Conservation (phyloP, 1,140 invertebrate species). For the Drosophila chauvacae region DNA sequence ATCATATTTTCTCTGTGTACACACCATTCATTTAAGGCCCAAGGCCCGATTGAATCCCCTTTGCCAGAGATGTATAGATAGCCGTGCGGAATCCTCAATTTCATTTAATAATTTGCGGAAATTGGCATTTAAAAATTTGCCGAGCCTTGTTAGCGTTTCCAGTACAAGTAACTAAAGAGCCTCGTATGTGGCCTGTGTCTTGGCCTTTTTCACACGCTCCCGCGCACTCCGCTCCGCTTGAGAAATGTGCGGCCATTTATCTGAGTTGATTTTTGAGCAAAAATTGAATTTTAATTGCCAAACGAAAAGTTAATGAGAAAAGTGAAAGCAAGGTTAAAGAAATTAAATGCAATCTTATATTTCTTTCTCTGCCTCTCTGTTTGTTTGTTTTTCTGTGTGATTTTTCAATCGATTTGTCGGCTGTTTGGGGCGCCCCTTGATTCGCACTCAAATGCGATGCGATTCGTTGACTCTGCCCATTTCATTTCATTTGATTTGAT, state of each 20-base stretch:
- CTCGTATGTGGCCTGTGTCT: constrained; percentile 27
- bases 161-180: neutral
- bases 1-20: constrained; percentile 6
- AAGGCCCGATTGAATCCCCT: constrained; percentile 24
- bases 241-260: constrained; percentile 74
- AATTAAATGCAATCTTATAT: constrained; percentile 66
- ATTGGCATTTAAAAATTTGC: constrained; percentile 82
- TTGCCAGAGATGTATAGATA: constrained; percentile 61
- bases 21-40: constrained; percentile 25
- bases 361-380: neutral
- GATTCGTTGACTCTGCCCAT: constrained; percentile 43
- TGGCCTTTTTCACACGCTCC: constrained; percentile 77
- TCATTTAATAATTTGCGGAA: constrained; percentile 83
- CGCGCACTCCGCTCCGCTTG: constrained; percentile 44
- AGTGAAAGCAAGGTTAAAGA: constrained; percentile 83
- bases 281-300: constrained; percentile 83
- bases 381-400: constrained; percentile 47
- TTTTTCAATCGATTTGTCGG: constrained; percentile 73
- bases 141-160: constrained; percentile 68
- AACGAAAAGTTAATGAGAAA: constrained; percentile 82
- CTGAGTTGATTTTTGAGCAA: constrained; percentile 54
- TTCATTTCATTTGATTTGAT: constrained; percentile 40
- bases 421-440: constrained; percentile 50
- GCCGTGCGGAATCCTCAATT: constrained; percentile 75
- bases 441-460: constrained; percentile 46